Base-by-base conservation (phyloP, 2,797 vertebrate species). In the Synaphobranchus kaupii region DNA sequence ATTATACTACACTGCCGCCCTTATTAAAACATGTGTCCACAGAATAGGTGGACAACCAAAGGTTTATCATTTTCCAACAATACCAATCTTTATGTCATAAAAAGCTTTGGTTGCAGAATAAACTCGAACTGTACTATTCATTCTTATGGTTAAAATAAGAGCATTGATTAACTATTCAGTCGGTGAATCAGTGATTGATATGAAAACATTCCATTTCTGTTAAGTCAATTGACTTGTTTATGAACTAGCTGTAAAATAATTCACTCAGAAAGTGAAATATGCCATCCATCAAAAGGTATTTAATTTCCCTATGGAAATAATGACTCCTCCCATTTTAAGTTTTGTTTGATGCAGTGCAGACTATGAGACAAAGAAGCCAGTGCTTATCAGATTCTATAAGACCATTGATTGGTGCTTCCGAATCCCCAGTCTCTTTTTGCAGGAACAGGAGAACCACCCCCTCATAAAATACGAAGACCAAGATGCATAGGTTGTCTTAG, bases 251-350 rank as follows among this genome's bases (percentile, higher is more conserved):
- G 89, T 87, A 90, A 91, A 91, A 93, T 94, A 91, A 94, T 90
- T 94, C 92, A 93, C 88, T 84, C 83, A 86, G 90, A 92, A 71
- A 56, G 83, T 63, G 83, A 90, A 89, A 91, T 89, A 87, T 85
- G 84, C 87, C 91, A 94, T 95, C 94, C 92, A 94, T 95, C 94
- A 94, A 87, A 91, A 86, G 88, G 90, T 85, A 76, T 50, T 90
- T 93, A 90, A 94, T 94, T 94, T 94, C 92, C 93, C 94, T 76
- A 88, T 87, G 91, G 90, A 94, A 91, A 91, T 91, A 93, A 94
- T 91, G 90, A 92, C 86, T 81, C 88, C 87, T 88, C 86, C 89
- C 88, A 90, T 89, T 92, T 81, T 81, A 81, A 50, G 47, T 50
- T 81, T 50, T 81, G 47, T 81, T 81, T 81, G 78, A 25, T 48